Evolutionary conservation across 1,140 invertebrate species (phyloP).

Genomic region (Coenobita brevimanus): DNA sequence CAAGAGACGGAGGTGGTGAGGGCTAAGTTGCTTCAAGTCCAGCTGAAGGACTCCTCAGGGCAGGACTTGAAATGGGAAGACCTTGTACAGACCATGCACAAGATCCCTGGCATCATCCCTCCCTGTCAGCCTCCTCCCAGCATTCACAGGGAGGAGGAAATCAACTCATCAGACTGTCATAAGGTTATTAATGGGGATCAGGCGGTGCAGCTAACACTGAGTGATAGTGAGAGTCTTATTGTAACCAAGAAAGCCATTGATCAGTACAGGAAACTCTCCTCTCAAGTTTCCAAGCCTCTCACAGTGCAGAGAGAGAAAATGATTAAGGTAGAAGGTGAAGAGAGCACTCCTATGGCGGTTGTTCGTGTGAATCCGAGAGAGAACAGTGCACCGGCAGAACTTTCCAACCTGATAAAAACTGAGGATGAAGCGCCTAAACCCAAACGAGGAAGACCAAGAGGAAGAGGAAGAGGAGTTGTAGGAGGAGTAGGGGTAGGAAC

Average conservation of each 20-base stretch:
- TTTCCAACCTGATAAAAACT: neutral
- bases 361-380: constrained; percentile 4
- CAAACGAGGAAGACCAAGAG: constrained; percentile 23
- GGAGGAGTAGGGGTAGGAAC: no score
- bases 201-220: neutral
- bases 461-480: neutral
- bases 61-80: constrained; percentile 22
- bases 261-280: constrained; percentile 37
- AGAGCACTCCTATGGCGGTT: constrained; percentile 27
- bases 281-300: constrained; percentile 26
- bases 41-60: constrained; percentile 8
- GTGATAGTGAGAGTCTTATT: constrained; percentile 22
- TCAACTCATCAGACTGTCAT: neutral
- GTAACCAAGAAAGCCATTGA: constrained; percentile 28
- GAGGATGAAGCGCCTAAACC: neutral
- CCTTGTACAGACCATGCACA: neutral
- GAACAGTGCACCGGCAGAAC: neutral
- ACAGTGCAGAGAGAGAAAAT: constrained; percentile 21
- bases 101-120: constrained; percentile 34
- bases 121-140: constrained; percentile 22
- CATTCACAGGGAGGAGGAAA: neutral
- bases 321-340: neutral
- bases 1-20: constrained; percentile 30
- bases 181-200: neutral
- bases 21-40: constrained; percentile 33